Conservation (phyloP, 2,797 vertebrate species). For the Sebastes itinus region DNA sequence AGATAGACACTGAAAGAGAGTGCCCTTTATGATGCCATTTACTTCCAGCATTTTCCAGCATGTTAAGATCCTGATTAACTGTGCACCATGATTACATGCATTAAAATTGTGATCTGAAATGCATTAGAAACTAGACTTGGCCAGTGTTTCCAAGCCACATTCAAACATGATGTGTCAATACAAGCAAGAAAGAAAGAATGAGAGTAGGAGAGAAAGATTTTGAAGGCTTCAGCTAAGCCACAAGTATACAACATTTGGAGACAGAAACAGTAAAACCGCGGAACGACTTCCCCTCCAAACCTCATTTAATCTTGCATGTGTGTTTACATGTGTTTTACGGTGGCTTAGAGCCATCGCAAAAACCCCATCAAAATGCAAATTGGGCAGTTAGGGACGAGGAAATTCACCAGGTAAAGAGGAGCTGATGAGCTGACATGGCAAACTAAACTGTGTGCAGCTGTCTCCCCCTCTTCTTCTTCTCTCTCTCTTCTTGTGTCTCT, state of each 20-base stretch:
- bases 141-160: background rate
- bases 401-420: slow-evolving; percentile 47
- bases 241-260: slow-evolving; percentile 6
- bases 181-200: background rate
- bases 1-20: background rate
- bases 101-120: background rate
- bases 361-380: slow-evolving; percentile 70
- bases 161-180: slow-evolving; percentile 6
- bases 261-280: slow-evolving; percentile 1
- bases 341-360: slow-evolving; percentile 20
- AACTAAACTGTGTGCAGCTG: slow-evolving; percentile 25
- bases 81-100: background rate
- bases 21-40: slow-evolving; percentile 1
- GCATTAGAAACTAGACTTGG: background rate
- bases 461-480: background rate
- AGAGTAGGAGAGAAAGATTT: background rate
- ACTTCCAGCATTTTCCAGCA: background rate
- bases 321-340: slow-evolving; percentile 62
- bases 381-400: slow-evolving; percentile 5
- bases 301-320: slow-evolving; percentile 34
- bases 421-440: slow-evolving; percentile 62
- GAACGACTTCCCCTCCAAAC: background rate
- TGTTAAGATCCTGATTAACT: background rate
- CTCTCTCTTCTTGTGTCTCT: background rate
- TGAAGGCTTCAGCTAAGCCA: slow-evolving; percentile 26